phyloP scores from a whole-genome alignment of 2,113 vertebrate genomes.

The Rhynchomys soricoides region DNA sequence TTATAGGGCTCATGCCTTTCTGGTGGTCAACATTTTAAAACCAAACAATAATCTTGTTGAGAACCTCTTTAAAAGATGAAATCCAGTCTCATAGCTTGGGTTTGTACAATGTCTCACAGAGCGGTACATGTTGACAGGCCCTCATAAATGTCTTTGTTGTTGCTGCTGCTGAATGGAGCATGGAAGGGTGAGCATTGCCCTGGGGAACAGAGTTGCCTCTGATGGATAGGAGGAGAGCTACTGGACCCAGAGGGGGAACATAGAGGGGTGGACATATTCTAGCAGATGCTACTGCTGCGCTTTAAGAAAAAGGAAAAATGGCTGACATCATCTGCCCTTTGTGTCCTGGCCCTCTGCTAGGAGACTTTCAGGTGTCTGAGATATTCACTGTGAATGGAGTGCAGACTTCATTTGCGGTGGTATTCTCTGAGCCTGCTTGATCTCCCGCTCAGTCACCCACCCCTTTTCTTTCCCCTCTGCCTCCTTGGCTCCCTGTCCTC shows the following conservation, averaged over 20 bases:
- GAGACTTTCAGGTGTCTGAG: background rate
- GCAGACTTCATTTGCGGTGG: background rate
- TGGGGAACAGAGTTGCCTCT: background rate
- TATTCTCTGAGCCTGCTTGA: background rate
- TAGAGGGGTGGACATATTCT: background rate
- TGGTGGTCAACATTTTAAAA: slow-evolving; percentile 72
- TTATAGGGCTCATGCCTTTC: slow-evolving; percentile 41
- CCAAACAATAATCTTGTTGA: slow-evolving; percentile 58
- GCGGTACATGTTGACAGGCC: background rate
- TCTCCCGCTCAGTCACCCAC: background rate
- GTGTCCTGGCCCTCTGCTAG: background rate
- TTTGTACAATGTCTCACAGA: background rate
- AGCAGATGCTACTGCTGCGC: background rate
- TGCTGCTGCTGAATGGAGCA: background rate
- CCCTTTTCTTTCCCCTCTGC: background rate
- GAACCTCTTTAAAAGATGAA: slow-evolving; percentile 32
- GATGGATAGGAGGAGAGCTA: background rate
- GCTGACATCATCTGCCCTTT: background rate
- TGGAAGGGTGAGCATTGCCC: background rate
- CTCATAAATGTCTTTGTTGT: slow-evolving; percentile 54
- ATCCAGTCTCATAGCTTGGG: background rate
- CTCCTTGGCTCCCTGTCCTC: background rate
- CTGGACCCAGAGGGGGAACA: background rate
- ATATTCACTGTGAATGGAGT: background rate
- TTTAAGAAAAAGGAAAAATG: slow-evolving; percentile 45